Conservation (phyloP, 2,888 invertebrate species). For the Drosophila vallismaia region DNA sequence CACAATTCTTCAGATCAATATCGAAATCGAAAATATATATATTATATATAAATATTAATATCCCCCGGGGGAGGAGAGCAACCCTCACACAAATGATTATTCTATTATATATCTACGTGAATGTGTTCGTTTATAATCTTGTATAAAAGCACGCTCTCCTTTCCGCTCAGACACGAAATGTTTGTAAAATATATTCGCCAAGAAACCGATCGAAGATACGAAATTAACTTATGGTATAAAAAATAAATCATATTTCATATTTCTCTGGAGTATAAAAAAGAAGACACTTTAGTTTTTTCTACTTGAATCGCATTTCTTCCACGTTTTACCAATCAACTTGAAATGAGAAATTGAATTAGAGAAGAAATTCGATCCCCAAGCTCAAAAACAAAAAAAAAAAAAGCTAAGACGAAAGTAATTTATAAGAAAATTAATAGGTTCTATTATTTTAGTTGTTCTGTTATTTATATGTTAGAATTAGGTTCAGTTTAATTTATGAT, state of each 20-base stretch:
- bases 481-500: conserved; percentile 37
- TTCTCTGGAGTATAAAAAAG: conserved; percentile 18
- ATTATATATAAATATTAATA: conserved; percentile 9
- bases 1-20: conserved; percentile 39
- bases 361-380: conserved; percentile 35
- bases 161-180: conserved; percentile 31
- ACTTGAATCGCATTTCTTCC: conserved; percentile 81
- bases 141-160: conserved; percentile 46
- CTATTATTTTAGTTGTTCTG: conserved; percentile 58
- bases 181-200: conserved; percentile 43
- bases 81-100: conserved; percentile 23
- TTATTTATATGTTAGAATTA: conserved; percentile 63
- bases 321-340: conserved; percentile 51
- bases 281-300: conserved; percentile 61
- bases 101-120: conserved; percentile 40
- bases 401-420: conserved; percentile 5
- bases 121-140: conserved; percentile 50
- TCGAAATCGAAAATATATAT: neutral
- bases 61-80: conserved; percentile 16
- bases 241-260: conserved; percentile 10
- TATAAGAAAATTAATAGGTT: conserved; percentile 51
- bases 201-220: neutral
- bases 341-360: conserved; percentile 9
- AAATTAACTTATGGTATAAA: conserved; percentile 29
- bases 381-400: conserved; percentile 27